phyloP scores from a whole-genome alignment of 2,888 invertebrate genomes.

The Dynastes tityus region DNA sequence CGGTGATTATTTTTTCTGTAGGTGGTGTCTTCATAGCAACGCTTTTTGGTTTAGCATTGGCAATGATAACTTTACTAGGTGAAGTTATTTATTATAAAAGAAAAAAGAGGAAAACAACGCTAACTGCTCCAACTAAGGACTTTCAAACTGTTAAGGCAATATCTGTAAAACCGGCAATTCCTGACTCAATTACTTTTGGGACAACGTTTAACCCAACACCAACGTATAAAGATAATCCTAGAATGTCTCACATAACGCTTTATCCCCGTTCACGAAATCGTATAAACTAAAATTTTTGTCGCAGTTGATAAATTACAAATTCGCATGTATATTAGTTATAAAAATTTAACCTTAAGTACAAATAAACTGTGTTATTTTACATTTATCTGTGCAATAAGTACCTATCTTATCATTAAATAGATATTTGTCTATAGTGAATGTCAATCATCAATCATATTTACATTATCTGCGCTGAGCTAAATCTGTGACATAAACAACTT shows the following conservation, averaged over 20 bases:
- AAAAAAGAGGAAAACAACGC: conserved; percentile 70
- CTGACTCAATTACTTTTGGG: conserved; percentile 62
- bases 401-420: no score
- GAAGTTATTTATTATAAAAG: conserved; percentile 86
- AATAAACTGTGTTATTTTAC: no score
- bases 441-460: no score
- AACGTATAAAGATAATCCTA: conserved; percentile 39
- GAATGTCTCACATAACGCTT: conserved; percentile 61
- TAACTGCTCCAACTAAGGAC: conserved; percentile 35
- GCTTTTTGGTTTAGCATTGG: conserved; percentile 85
- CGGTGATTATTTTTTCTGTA: conserved; percentile 63
- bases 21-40: conserved; percentile 94
- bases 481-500: no score
- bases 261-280: conserved; percentile 64
- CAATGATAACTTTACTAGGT: conserved; percentile 86
- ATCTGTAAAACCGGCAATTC: conserved; percentile 49
- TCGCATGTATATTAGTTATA: no score
- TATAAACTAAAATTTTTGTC: conserved; percentile 37
- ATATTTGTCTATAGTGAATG: no score
- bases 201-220: conserved; percentile 62
- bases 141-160: conserved; percentile 47
- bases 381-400: no score
- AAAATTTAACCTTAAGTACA: no score
- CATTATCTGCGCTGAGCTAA: no score
- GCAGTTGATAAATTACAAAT: no score